phyloP scores from a whole-genome alignment of 37 sponge, comb jelly and placozoan genomes.

The Haliclona indistincta region DNA sequence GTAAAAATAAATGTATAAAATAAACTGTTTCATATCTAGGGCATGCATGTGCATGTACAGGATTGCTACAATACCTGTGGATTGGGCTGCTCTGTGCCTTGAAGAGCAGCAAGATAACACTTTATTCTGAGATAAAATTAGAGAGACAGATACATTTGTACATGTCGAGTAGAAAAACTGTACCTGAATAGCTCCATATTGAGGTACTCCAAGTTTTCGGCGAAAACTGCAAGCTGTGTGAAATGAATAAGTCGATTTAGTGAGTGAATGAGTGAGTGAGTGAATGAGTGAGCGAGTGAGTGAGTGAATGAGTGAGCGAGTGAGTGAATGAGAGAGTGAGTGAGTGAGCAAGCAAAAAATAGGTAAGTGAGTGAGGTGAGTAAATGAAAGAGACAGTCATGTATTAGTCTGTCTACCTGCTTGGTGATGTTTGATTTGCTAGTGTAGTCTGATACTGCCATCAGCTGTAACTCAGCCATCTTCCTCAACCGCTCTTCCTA shows the following conservation, averaged over 20 bases:
- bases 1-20: neutral
- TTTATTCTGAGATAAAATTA: constrained; percentile 10
- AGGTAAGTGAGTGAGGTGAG: too few species aligned
- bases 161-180: neutral
- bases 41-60: too few species aligned
- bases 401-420: constrained; percentile 45
- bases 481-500: constrained; percentile 60
- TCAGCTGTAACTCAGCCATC: constrained; percentile 44
- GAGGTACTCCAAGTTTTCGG: constrained; percentile 57
- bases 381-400: too few species aligned
- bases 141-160: neutral
- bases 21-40: neutral
- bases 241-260: neutral
- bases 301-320: too few species aligned
- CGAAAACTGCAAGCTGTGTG: constrained; percentile 32
- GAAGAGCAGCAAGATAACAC: constrained; percentile 57
- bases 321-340: too few species aligned
- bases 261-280: too few species aligned
- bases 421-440: constrained; percentile 19
- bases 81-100: constrained; percentile 53
- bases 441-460: constrained; percentile 15
- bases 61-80: constrained; percentile 34
- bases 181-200: constrained; percentile 50
- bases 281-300: too few species aligned
- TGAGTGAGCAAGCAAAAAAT: too few species aligned